phyloP scores from a whole-genome alignment of 1,140 invertebrate species.

The Drosophila sp. region DNA sequence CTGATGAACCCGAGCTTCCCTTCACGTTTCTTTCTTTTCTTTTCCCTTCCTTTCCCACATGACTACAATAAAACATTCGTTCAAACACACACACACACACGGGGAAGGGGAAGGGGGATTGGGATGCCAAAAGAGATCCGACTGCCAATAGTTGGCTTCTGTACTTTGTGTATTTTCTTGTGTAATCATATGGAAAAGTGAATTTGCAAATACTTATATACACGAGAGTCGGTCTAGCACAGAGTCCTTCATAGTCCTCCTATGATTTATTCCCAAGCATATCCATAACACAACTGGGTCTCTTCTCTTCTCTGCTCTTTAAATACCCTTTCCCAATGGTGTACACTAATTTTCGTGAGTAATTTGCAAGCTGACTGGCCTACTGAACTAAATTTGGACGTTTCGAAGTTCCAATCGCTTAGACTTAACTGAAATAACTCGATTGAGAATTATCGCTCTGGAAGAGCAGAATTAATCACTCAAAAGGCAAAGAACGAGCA shows the following conservation, averaged over 20 bases:
- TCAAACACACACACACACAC: too few relatives aligned
- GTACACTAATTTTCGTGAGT: not conserved
- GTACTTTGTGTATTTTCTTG: constrained; percentile 59
- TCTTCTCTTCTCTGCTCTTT: not conserved
- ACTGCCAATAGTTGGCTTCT: constrained; percentile 69
- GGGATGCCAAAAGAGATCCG: constrained; percentile 8
- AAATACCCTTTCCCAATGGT: not conserved
- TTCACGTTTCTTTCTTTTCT: constrained; percentile 29
- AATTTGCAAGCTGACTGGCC: too few relatives aligned
- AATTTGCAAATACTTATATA: constrained; percentile 74
- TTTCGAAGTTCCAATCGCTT: too few relatives aligned
- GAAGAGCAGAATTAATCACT: too few relatives aligned
- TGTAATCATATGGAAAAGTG: constrained; percentile 82
- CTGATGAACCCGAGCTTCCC: constrained; percentile 57
- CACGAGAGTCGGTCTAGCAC: constrained; percentile 47
- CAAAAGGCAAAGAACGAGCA: too few relatives aligned
- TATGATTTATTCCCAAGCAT: constrained; percentile 15
- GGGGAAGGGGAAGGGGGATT: not conserved
- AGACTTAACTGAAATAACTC: too few relatives aligned
- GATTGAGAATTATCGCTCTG: too few relatives aligned
- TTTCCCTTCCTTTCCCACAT: constrained; percentile 11
- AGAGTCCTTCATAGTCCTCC: constrained; percentile 31
- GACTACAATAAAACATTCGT: constrained; percentile 46
- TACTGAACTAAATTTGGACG: too few relatives aligned
- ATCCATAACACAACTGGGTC: constrained; percentile 46